These are phyloP conservation scores for Hirtodrosophila confusa DNA, from an alignment of 2,888 invertebrate genomes.

Conservation along the genomic window DNA sequence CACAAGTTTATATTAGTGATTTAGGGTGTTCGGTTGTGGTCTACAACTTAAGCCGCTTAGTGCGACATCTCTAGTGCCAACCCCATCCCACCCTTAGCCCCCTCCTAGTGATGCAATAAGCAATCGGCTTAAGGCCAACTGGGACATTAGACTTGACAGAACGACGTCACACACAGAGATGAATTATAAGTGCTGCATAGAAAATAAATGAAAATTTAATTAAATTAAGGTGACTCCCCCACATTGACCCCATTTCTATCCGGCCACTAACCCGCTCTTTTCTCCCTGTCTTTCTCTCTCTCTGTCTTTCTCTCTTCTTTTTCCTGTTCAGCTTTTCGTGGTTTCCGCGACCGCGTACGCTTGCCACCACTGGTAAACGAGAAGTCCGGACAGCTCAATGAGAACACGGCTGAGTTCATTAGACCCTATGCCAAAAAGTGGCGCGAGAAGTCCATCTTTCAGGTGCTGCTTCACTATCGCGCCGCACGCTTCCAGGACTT, in stretches of 20 bases:
- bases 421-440: constrained; percentile 91
- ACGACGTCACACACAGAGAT: constrained; percentile 40
- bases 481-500: constrained; percentile 92
- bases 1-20: constrained; percentile 46
- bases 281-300: constrained; percentile 13
- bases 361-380: constrained; percentile 87
- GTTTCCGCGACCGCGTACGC: constrained; percentile 88
- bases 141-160: constrained; percentile 47
- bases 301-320: not conserved
- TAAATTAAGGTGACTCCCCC: constrained; percentile 82
- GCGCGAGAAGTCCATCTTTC: constrained; percentile 92
- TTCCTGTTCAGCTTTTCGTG: constrained; percentile 87
- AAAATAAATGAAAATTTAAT: constrained; percentile 84
- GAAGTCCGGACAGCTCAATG: constrained; percentile 88
- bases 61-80: constrained; percentile 2
- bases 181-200: constrained; percentile 75
- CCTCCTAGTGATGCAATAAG: constrained; percentile 52
- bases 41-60: constrained; percentile 50
- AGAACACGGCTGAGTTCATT: constrained; percentile 90
- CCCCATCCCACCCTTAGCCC: not conserved
- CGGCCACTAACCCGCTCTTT: constrained; percentile 23
- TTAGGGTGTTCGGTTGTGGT: constrained; percentile 33
- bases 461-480: constrained; percentile 92
- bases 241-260: constrained; percentile 52
- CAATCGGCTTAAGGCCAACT: constrained; percentile 65